phyloP scores from a whole-genome alignment of 2,888 invertebrate genomes.

The Nipponacmea schrenckii region DNA sequence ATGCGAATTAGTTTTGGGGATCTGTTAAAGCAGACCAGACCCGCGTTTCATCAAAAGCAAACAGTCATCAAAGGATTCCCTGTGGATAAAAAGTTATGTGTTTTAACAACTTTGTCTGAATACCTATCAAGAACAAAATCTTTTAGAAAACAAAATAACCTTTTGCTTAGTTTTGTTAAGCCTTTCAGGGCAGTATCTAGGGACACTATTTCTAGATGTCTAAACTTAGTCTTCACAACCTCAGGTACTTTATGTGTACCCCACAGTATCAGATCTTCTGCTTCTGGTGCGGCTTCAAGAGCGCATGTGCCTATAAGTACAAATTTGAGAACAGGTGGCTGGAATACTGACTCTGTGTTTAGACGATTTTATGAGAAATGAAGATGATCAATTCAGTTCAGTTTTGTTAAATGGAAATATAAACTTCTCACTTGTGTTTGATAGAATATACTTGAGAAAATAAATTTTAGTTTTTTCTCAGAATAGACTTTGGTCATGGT shows the following conservation, averaged over 20 bases:
- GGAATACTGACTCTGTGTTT: too few species aligned
- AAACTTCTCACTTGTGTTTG: too few species aligned
- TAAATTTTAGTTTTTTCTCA: too few species aligned
- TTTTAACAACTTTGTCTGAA: neutral
- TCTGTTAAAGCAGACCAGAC: neutral
- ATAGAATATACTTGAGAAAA: too few species aligned
- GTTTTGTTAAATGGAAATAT: too few species aligned
- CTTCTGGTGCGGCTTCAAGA: neutral
- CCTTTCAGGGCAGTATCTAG: neutral
- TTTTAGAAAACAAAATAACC: neutral
- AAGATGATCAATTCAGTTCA: neutral
- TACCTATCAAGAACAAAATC: neutral
- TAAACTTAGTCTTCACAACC: neutral
- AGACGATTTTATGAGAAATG: too few species aligned
- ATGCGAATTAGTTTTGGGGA: neutral
- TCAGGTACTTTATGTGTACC: neutral
- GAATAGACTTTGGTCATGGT: slow-evolving; percentile 1
- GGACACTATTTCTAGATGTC: neutral
- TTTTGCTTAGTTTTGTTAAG: too few species aligned
- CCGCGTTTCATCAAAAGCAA: neutral
- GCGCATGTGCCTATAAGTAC: neutral
- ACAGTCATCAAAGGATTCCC: neutral
- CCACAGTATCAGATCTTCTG: neutral
- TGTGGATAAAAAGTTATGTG: too few species aligned
- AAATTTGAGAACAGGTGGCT: neutral